Evolutionary conservation across 92 coral and sea anemone species (phyloP), one percentile per base, ranked within the genome.

Genomic region (Porites evermanni): DNA sequence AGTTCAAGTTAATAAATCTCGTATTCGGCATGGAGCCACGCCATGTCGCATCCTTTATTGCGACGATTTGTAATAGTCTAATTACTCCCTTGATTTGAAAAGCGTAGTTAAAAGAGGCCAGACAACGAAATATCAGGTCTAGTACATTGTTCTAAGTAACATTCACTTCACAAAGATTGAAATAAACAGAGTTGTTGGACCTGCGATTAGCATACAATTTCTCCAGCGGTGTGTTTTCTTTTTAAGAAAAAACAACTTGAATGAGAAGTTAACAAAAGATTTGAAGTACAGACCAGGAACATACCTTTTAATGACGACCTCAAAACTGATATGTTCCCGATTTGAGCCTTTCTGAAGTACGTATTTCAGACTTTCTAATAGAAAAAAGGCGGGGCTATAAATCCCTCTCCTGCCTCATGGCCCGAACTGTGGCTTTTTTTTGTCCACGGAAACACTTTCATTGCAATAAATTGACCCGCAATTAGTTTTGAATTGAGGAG

Each of bases 41-140:
- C 78, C 84, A 67, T 79, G 65, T 52, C 26, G 71, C 54, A 56
- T 24, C 60, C 20, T 71, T 81, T 81, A 69, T 70, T 59, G 16
- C 58, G 56, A 18, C 68, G 29, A 69, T 69, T 69, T 44, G 78
- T 81, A 54, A n/a, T 56, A 71, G 67, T 81, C 32, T 70, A 70
- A 81, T 69, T 81, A 16, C 68, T 38, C 53, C 77, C 23, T 56
- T 69, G 67, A 66, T 75, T 80, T 67, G 75, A 80, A 80, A 80
- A 53, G 85, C 24, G 52, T 69, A 38, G 53, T 29, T 26, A 69
- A 29, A 54, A 38, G 86, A 81, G 86, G 86, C 78, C 86, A 53
- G 78, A 11, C 59, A 81, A 54, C 74, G 70, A 70, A 56, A 81
- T 8, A 16, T 58, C 68, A 70, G 78, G 70, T 70, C 86, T 23